Percentiles rank a stretch among this genome's conserved stretches.
These are phyloP conservation scores for Sebastes cheni DNA, from an alignment of 2,797 vertebrate genomes.

Conservation along the genomic window DNA sequence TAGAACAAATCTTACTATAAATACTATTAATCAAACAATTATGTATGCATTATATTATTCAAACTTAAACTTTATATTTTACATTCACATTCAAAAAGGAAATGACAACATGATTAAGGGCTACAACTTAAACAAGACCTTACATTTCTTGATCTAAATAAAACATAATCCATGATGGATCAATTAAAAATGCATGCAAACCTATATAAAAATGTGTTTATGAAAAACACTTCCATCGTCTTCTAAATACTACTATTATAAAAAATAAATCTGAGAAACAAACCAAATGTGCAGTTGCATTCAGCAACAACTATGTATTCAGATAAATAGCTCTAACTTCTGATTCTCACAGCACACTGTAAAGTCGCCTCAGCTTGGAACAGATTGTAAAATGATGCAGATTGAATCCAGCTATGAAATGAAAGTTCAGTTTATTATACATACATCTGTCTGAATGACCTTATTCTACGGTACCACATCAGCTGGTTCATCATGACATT, in stretches of 20 bases:
- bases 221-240: neutral
- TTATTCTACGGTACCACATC: neutral
- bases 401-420: neutral
- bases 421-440: neutral
- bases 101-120: no score
- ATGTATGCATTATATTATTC: no score
- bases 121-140: neutral
- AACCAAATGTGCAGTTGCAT: neutral
- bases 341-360: neutral
- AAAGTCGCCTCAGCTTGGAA: fast-evolving
- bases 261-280: neutral
- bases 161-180: neutral
- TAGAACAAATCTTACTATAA: no score
- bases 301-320: neutral
- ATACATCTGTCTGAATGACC: neutral
- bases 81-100: no score
- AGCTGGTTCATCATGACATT: neutral
- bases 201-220: neutral
- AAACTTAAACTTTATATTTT: no score
- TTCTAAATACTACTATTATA: neutral
- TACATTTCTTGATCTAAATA: neutral
- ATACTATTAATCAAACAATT: no score
- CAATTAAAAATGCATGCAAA: neutral
- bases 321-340: neutral
- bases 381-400: no score